Evolutionary conservation across 30 jellyfish, hydroid and myxozoan genomes (phyloP).

Genomic region (Catostylus mosaicus): DNA sequence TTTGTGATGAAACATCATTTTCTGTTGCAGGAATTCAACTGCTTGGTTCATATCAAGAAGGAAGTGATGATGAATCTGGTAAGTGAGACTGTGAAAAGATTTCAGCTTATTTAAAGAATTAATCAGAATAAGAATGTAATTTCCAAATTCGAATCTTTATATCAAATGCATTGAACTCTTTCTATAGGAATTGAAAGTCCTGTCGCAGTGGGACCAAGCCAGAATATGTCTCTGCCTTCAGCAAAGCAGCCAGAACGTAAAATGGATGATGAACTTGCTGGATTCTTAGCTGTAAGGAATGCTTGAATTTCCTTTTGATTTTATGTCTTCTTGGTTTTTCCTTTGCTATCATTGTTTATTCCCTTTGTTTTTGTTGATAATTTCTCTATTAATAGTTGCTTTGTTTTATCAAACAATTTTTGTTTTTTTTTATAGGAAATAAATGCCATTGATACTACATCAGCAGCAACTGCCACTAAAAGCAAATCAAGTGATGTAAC

Average conservation of each 20-base stretch:
- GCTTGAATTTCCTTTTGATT: background rate
- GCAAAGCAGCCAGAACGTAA: constrained; percentile 42
- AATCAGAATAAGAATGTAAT: no score
- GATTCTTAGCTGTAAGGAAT: constrained; percentile 82
- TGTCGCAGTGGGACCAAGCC: background rate
- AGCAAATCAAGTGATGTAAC: constrained; percentile 5
- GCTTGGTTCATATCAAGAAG: constrained; percentile 78
- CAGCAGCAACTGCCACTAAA: background rate
- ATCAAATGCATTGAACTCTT: no score
- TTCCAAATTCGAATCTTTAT: no score
- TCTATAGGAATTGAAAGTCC: constrained; percentile 39
- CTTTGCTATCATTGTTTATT: no score
- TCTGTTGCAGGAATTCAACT: constrained; percentile 63
- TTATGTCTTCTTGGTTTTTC: background rate
- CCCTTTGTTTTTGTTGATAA: no score
- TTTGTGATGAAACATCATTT: no score
- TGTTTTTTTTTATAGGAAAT: constrained; percentile 38
- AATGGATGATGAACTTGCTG: constrained; percentile 91
- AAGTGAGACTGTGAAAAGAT: no score
- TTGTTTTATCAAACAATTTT: no score
- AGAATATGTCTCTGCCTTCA: background rate
- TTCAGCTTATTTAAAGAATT: no score
- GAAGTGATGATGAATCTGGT: constrained; percentile 77
- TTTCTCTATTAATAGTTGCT: no score
- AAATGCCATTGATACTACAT: constrained; percentile 44